Evolutionary conservation across 1,140 invertebrate species (phyloP), one percentile per base, ranked within the genome.

Genomic region (Drosophila setifemur): DNA sequence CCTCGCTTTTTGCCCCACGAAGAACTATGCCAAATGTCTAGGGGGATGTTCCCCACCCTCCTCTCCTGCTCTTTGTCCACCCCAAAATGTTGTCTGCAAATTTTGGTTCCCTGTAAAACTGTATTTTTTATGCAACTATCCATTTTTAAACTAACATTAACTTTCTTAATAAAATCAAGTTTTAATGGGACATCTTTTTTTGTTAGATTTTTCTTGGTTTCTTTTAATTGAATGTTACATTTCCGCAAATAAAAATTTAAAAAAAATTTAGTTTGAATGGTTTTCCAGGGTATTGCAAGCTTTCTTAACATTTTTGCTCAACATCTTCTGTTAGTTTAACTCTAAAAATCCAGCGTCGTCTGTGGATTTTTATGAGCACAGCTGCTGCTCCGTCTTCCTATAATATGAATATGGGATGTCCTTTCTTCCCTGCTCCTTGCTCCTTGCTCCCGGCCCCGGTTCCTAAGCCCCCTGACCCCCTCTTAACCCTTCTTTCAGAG

Each of bases 301-400:
- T 14, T 58, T 1, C 1, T 16, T 25, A 19, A 4, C 9, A 3
- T 42, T 25, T 49, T 19, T 16, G 0, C 6, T 12, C 16, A 21
- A 37, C 16, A 28, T 57, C 53, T 66, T 16, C 14, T 4, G 1
- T 57, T 73, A 85, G 85, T 48, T 44, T 43, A 79, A 85, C 74
- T 78, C 73, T 78, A 78, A 83, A 83, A 85, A 83, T 85, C 67
- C 70, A 54, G 50, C 47, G 44, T 47, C 52, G 43, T 48, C 48
- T 69, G 52, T 79, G 55, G 55, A 73, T 86, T 85, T 86, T 85
- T 85, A 85, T 85, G 79, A 68, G 81, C 71, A 37, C 81, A 86
- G 75, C 75, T 81, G 81, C 77, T 37, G 73, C 58, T 58, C 28
- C 64, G 21, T 29, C 29, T 58, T 18, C 66, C 21, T 3, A 1